Evolutionary conservation across 2,797 vertebrate species (phyloP), one percentile per base, ranked within the genome.

Genomic region (Sebastes kiyomatsui): DNA sequence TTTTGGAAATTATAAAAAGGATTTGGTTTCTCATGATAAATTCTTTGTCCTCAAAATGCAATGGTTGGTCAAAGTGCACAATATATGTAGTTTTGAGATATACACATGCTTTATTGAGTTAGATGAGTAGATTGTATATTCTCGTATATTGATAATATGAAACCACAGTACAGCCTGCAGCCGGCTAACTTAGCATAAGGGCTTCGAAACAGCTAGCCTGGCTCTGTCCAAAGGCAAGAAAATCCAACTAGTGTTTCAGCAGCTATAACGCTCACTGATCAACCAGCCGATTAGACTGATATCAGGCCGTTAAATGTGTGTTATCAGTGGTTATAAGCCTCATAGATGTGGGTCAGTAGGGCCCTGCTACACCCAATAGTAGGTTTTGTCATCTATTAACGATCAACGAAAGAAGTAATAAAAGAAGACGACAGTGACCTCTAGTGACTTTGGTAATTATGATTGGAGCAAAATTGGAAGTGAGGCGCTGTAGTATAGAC

Each of bases 401-500:
- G 42, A 20, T 7, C 42, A 49, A 49, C 3, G 7, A 49, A 49
- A 49, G 42, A 49, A 2, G 42, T 18, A 18, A 46, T 46, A 46
- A 46, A 46, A 46, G 42, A 46, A 46, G 42, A 46, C 16, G 42
- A 46, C 14, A 18, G 16, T 46, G 42, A 46, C 42, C 16, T 18
- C 3, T 46, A 18, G 7, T 46, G 42, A 18, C 16, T 18, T 1
- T 46, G 16, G 42, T 46, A 46, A 46, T 46, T 46, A 18, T 46
- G 16, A 46, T 0, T 46, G 42, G 42, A 46, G 42, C 42, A 46
- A 46, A 18, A 16, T 46, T 46, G 42, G 42, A 46, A 46, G 42
- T 46, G 42, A 46, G 42, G 0, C 42, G 16, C 14, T 18, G 0
- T 46, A 46, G 14, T 46, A 18, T 46, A 46, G 42, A 46, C 42